These are phyloP conservation scores for Sceliomorpha sp. DNA, from an alignment of 2,888 invertebrate species.

Conservation along the genomic window DNA sequence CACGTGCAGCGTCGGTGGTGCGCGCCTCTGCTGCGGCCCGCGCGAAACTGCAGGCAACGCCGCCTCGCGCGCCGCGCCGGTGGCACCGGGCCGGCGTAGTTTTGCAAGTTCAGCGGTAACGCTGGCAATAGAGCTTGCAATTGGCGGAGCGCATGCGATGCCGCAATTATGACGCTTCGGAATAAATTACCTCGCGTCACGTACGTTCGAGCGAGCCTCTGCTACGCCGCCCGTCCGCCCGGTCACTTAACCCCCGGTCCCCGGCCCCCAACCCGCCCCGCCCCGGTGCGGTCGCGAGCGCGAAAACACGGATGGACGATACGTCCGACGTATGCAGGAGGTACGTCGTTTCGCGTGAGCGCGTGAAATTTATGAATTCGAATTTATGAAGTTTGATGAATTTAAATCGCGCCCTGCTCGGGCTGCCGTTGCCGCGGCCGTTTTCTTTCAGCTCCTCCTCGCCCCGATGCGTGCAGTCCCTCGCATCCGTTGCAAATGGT, in stretches of 20 bases:
- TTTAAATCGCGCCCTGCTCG: slow-evolving; percentile 46
- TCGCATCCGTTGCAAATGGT: not conserved
- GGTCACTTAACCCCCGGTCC: slow-evolving; percentile 57
- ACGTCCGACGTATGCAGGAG: too few relatives aligned
- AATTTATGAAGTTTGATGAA: slow-evolving; percentile 51
- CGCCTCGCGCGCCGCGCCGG: not conserved
- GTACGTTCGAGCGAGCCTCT: slow-evolving; percentile 50
- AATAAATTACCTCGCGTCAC: slow-evolving; percentile 72
- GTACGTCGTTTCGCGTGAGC: slow-evolving; percentile 50
- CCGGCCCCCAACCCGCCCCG: too few relatives aligned
- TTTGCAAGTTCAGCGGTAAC: slow-evolving; percentile 60
- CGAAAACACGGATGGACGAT: slow-evolving; percentile 45
- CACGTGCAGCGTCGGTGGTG: not conserved
- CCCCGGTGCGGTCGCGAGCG: slow-evolving; percentile 31
- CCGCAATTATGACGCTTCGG: slow-evolving; percentile 73
- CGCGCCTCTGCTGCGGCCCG: not conserved
- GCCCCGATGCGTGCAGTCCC: not conserved
- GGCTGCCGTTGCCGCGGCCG: too few relatives aligned
- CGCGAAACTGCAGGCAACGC: not conserved
- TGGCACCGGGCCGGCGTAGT: slow-evolving; percentile 10
- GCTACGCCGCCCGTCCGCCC: too few relatives aligned
- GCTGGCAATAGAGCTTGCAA: slow-evolving; percentile 27
- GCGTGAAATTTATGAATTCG: slow-evolving; percentile 55
- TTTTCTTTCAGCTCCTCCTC: too few relatives aligned
- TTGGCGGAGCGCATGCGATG: slow-evolving; percentile 67